Evolutionary conservation across 92 coral and sea anemone genomes (phyloP).

Genomic region (Scolanthus callimorphus): DNA sequence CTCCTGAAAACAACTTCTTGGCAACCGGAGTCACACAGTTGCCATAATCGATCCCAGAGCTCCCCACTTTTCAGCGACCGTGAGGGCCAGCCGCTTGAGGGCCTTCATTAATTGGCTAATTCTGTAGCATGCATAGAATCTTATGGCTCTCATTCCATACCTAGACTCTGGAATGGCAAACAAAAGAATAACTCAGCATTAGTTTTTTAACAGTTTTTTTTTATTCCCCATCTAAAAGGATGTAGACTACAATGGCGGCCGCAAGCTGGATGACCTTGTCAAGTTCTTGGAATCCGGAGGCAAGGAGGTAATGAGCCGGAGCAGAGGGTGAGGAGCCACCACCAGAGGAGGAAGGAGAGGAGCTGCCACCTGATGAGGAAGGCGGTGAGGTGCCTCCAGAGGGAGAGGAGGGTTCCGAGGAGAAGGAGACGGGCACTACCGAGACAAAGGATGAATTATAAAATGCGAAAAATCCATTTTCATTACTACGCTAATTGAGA

Average conservation of each 20-base stretch:
- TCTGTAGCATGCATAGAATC: no score
- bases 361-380: constrained; percentile 37
- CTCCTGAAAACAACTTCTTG: no score
- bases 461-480: constrained; percentile 14
- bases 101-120: no score
- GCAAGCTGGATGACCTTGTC: constrained; percentile 83
- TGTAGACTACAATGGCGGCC: constrained; percentile 94
- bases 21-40: no score
- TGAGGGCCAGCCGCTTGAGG: no score
- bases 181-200: no score
- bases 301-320: constrained; percentile 65
- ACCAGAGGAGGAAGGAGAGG: constrained; percentile 62
- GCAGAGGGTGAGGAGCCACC: constrained; percentile 67
- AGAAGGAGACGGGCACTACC: constrained; percentile 5
- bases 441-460: constrained; percentile 73
- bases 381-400: constrained; percentile 36
- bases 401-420: constrained; percentile 26
- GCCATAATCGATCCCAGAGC: no score
- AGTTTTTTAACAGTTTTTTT: no score
- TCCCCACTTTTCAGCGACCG: no score
- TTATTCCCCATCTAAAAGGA: constrained; percentile 25
- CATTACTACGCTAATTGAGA: no score
- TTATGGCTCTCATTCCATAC: no score
- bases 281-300: constrained; percentile 91
- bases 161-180: no score